phyloP scores from a whole-genome alignment of 2,113 vertebrate species.

The Spilogale gracilis region DNA sequence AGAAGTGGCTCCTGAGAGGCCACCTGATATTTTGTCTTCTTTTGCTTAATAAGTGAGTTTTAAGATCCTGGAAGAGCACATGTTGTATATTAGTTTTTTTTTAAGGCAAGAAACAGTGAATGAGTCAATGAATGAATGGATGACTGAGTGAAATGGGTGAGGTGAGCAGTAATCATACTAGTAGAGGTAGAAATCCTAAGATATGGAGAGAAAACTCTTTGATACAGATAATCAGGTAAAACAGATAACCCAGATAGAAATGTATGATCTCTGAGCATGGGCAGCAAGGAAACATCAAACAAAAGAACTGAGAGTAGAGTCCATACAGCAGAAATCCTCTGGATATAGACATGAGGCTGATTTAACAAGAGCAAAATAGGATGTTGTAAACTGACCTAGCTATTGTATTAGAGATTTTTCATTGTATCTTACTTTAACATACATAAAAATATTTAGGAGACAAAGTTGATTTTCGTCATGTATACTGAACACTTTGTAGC shows the following conservation, averaged over 20 bases:
- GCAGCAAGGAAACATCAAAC: neutral
- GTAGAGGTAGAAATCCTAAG: neutral
- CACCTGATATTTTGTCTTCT: accelerated
- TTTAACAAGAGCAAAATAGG: neutral
- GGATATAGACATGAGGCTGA: neutral
- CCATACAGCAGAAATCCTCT: neutral
- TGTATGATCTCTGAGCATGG: neutral
- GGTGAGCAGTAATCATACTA: neutral
- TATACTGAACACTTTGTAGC: neutral
- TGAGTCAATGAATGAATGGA: neutral
- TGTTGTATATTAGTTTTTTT: neutral
- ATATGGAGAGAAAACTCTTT: accelerated
- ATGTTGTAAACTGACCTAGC: neutral
- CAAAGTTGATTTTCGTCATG: neutral
- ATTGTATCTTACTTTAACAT: neutral
- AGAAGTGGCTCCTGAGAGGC: neutral
- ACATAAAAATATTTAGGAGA: neutral
- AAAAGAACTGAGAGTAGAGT: neutral
- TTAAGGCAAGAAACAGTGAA: neutral
- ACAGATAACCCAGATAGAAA: neutral
- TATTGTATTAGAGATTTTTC: neutral
- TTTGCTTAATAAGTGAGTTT: neutral
- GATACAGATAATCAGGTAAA: neutral
- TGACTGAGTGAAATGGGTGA: neutral
- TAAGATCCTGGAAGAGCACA: neutral